Evolutionary conservation across 2,888 invertebrate genomes (phyloP), one percentile per base, ranked within the genome.

Genomic region (Lasioglossum leucozonium): DNA sequence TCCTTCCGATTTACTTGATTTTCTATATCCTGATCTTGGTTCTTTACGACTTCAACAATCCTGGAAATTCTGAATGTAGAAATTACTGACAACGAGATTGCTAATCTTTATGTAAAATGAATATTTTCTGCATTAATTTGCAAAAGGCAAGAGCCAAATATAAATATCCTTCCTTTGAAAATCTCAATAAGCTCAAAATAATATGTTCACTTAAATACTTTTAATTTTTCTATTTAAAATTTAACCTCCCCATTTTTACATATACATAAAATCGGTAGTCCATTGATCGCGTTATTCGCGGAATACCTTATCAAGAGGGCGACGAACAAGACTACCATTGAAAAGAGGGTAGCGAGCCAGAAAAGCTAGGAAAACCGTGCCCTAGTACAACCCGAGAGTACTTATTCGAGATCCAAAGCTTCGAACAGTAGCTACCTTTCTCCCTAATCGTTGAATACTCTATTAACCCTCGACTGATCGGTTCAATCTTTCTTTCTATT

Each of bases 401-500:
- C 62, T 30, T 30, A 30, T 62, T 16, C 62, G 16, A 62, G 62
- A 30, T 30, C 11, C 62, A 16, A 62, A 6, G 62, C 0, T 62
- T 16, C 62, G 16, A 62, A 55, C 30, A 16, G 6, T 62, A 30
- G 6, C 16, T 16, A 16, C 5, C 30, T 62, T 30, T 30, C 6
- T 30, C 30, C 16, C 62, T 62, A 62, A 62, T 30, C 62, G 30
- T 16, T 16, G 62, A 62, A 62, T 16, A 62, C 30, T 62, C 16
- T 62, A 30, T 30, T 30, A 62, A 62, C 62, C 18, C 30, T 6
- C 30, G 18, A 65, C 62, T 72, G 65, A 84, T 80, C 77, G 67
- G 75, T 74, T 58, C 34, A 40, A 79, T 72, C 47, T 74, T 69
- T 67, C 34, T 47, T 84, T 81, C 72, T 4, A 47, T 84, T 84